Conservation (phyloP, 2,797 vertebrate genomes). For the Ctenopoma multispine region DNA sequence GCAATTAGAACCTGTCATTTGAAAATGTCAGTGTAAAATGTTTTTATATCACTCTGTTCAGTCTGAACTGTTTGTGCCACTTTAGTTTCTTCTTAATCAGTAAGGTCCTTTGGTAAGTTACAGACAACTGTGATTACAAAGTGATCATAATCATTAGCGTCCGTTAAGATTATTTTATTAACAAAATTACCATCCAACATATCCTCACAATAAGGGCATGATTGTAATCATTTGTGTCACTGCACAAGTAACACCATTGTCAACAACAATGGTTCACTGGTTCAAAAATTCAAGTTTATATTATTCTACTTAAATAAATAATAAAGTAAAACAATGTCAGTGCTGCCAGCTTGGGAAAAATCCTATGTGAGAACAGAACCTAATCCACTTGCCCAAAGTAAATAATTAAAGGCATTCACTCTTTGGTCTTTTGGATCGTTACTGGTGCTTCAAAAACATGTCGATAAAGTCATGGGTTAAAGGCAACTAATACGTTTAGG, state of each 20-base stretch:
- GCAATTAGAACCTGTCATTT: not conserved
- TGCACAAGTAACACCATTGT: not conserved
- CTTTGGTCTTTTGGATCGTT: slow-evolving; percentile 37
- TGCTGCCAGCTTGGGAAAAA: not conserved
- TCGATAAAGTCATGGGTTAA: slow-evolving; percentile 20
- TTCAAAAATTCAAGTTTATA: slow-evolving; percentile 3
- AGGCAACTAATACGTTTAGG: slow-evolving; percentile 32
- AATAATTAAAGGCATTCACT: slow-evolving; percentile 66
- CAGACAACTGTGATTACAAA: slow-evolving; percentile 19
- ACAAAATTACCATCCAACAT: slow-evolving; percentile 7
- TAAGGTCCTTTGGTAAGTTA: not conserved
- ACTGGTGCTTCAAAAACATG: slow-evolving; percentile 23
- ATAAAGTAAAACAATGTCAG: not conserved
- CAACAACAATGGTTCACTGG: not conserved
- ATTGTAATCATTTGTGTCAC: not conserved
- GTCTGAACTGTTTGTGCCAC: not conserved
- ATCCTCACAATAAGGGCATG: not conserved
- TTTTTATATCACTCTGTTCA: not conserved
- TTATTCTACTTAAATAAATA: not conserved
- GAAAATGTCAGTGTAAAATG: not conserved
- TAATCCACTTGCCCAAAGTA: slow-evolving; percentile 56
- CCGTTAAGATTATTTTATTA: slow-evolving; percentile 3
- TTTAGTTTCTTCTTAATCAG: not conserved
- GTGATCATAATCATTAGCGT: slow-evolving; percentile 12
- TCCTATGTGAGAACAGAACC: slow-evolving; percentile 31